Percentiles rank a stretch among this genome's conserved stretches.
phyloP scores from a whole-genome alignment of 1,140 invertebrate genomes.

The Drosophila tristis region DNA sequence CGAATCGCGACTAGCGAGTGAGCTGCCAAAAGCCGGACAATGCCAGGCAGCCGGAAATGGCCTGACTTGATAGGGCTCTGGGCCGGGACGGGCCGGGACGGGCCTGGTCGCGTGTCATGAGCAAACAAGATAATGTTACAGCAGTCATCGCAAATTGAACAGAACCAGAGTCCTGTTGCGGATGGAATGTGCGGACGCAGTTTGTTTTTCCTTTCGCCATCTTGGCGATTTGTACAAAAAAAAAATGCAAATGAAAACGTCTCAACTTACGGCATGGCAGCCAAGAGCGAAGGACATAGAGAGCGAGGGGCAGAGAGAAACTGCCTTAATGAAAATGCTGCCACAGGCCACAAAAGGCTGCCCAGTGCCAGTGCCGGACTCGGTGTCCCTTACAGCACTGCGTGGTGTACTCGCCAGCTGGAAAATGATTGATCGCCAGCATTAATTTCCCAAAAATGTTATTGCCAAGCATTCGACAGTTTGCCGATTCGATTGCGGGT shows the following conservation, averaged over 20 bases:
- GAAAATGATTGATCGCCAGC: slow-evolving; percentile 74
- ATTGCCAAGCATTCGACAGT: slow-evolving; percentile 69
- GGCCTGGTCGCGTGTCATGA: slow-evolving; percentile 71
- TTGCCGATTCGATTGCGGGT: slow-evolving; percentile 36
- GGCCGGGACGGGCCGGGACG: slow-evolving; percentile 35
- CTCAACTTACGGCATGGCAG: slow-evolving; percentile 62
- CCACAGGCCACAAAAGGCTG: slow-evolving; percentile 15
- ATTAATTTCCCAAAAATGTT: slow-evolving; percentile 72
- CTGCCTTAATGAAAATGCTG: slow-evolving; percentile 45
- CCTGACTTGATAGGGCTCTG: slow-evolving; percentile 19
- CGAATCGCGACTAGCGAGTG: slow-evolving; percentile 17
- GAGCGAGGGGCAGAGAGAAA: slow-evolving; percentile 2
- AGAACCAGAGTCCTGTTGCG: slow-evolving; percentile 1
- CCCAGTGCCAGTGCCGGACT: slow-evolving; percentile 17
- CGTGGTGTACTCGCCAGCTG: slow-evolving; percentile 13
- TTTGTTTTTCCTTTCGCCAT: slow-evolving; percentile 20
- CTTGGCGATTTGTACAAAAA: slow-evolving; percentile 47
- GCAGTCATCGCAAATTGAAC: slow-evolving; percentile 73
- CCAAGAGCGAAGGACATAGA: slow-evolving; percentile 4
- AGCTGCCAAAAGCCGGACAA: slow-evolving; percentile 56
- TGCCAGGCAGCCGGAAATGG: slow-evolving; percentile 27
- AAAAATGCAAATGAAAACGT: slow-evolving; percentile 78
- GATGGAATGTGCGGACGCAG: slow-evolving; percentile 21
- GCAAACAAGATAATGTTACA: slow-evolving; percentile 82
- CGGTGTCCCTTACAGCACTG: slow-evolving; percentile 26